Conservation (phyloP, 2,888 invertebrate species). For the Epirrhoe tristata region DNA sequence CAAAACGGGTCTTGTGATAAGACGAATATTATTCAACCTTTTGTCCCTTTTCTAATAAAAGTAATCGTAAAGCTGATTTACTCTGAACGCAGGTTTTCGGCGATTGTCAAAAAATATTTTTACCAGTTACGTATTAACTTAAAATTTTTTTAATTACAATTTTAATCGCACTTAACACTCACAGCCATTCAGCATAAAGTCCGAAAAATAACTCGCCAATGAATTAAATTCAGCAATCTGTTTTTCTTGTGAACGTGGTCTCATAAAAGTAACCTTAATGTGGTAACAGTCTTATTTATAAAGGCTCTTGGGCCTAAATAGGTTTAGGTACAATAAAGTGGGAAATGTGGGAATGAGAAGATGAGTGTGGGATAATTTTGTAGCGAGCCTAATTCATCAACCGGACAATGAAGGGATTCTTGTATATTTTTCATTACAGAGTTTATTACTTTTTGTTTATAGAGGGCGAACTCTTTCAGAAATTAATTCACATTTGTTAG, state of each 20-base stretch:
- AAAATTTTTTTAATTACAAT: no score
- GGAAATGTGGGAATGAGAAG: constrained; percentile 27
- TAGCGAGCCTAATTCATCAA: constrained; percentile 36
- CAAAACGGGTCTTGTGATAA: constrained; percentile 50
- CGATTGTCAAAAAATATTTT: neutral
- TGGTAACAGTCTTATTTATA: constrained; percentile 37
- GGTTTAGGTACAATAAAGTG: constrained; percentile 38
- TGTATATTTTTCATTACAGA: constrained; percentile 33
- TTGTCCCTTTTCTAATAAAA: constrained; percentile 43
- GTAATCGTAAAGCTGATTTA: constrained; percentile 26
- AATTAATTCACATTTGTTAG: constrained; percentile 11
- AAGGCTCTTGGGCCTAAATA: constrained; percentile 34
- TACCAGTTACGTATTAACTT: no score
- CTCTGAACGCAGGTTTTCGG: constrained; percentile 3
- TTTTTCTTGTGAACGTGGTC: constrained; percentile 10
- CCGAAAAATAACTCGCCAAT: neutral
- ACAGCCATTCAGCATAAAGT: no score
- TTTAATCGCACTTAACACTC: no score
- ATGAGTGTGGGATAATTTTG: constrained; percentile 37
- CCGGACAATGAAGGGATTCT: constrained; percentile 23
- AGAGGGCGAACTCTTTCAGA: constrained; percentile 24
- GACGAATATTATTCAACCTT: constrained; percentile 39
- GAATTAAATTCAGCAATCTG: constrained; percentile 1
- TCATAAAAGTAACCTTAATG: constrained; percentile 29
- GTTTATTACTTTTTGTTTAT: constrained; percentile 32